A percentile compares a stretch with the other conserved stretches of the same genome.
These are phyloP conservation scores for Cheiracanthium punctorium DNA, from an alignment of 2,888 invertebrate species.

Conservation along the genomic window DNA sequence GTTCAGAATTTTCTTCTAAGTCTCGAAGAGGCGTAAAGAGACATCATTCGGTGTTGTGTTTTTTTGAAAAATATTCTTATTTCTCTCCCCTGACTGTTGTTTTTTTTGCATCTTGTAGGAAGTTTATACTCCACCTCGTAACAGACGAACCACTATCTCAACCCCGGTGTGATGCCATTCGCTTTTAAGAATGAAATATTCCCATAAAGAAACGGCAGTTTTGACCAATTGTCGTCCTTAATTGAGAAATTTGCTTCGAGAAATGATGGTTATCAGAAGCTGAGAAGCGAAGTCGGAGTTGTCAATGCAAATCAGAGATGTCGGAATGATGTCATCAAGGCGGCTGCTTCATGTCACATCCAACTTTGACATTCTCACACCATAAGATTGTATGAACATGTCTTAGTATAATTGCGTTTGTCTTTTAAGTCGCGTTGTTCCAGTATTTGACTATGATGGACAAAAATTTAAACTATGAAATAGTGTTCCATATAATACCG, in stretches of 20 bases:
- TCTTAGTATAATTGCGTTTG: too few relatives aligned
- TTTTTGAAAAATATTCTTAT: background rate
- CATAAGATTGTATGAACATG: too few relatives aligned
- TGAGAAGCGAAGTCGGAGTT: background rate
- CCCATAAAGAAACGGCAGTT: constrained; percentile 35
- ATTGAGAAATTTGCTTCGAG: constrained; percentile 19
- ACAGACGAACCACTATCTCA: constrained; percentile 57
- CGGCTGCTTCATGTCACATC: constrained; percentile 34
- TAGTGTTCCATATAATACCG: too few relatives aligned
- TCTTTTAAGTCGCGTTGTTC: too few relatives aligned
- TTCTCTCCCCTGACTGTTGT: too few relatives aligned
- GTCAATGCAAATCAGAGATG: constrained; percentile 10
- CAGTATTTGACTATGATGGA: too few relatives aligned
- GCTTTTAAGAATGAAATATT: constrained; percentile 17
- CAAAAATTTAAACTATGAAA: too few relatives aligned
- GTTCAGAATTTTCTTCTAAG: too few relatives aligned
- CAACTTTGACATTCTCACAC: constrained; percentile 31
- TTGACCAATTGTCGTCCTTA: constrained; percentile 47
- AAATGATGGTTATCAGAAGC: constrained; percentile 14
- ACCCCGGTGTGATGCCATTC: constrained; percentile 60
- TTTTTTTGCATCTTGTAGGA: constrained; percentile 62
- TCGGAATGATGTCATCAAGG: constrained; percentile 23
- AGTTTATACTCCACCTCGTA: constrained; percentile 60
- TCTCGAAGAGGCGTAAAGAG: too few relatives aligned
- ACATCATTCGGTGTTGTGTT: background rate